These are phyloP conservation scores for Sitophilus oryzae DNA, from an alignment of 1,140 invertebrate genomes.

Conservation along the genomic window DNA sequence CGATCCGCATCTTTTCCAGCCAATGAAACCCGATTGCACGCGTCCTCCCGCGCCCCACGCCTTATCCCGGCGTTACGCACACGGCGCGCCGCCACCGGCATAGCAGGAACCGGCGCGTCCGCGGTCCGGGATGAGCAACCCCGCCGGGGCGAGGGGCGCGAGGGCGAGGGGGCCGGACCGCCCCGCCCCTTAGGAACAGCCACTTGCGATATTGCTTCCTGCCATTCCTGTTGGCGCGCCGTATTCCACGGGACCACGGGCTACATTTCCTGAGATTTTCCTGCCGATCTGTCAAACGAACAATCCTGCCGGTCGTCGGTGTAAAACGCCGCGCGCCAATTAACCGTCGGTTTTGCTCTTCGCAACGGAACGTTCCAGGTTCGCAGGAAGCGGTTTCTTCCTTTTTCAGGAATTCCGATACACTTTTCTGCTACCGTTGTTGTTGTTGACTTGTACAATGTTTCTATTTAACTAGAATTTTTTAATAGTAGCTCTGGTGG, in stretches of 20 bases:
- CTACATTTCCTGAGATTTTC: constrained; percentile 39
- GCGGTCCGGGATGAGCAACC: constrained; percentile 31
- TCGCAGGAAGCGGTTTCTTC: constrained; percentile 7
- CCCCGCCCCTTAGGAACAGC: constrained; percentile 43
- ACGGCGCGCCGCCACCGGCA: constrained; percentile 9
- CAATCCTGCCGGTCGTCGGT: too few species aligned
- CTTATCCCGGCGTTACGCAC: background rate
- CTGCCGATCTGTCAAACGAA: constrained; percentile 33
- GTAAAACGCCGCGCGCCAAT: constrained; percentile 28
- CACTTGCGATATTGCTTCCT: constrained; percentile 47
- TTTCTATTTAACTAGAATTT: too few species aligned
- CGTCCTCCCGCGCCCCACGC: background rate
- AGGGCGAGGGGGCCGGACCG: constrained; percentile 33
- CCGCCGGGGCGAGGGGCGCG: constrained; percentile 27
- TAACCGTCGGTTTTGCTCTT: constrained; percentile 17
- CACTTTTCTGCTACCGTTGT: too few species aligned
- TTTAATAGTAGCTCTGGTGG: too few species aligned
- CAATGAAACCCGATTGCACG: background rate
- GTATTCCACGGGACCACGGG: constrained; percentile 43
- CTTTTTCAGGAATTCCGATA: constrained; percentile 12
- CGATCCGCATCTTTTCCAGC: background rate
- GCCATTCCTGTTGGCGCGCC: constrained; percentile 43
- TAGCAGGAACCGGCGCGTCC: constrained; percentile 12
- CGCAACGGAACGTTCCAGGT: constrained; percentile 3
- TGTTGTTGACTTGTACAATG: too few species aligned